phyloP scores from a whole-genome alignment of 2,888 invertebrate species.

The Trichacis sp. region DNA sequence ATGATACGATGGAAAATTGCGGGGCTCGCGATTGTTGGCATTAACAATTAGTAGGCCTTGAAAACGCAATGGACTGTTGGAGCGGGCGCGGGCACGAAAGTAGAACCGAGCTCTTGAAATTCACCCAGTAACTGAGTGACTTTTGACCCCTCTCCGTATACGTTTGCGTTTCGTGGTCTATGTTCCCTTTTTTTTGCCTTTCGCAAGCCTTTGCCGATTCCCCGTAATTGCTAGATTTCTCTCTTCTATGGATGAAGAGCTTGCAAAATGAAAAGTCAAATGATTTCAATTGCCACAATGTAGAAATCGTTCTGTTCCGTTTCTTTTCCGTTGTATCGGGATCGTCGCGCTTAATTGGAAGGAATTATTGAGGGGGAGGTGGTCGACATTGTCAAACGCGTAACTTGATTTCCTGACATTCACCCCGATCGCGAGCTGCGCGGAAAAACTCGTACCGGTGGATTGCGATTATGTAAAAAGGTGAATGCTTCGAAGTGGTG shows the following conservation, averaged over 20 bases:
- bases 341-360: no score
- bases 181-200: slow-evolving; percentile 16
- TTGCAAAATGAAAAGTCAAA: slow-evolving; percentile 34
- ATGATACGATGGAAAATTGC: slow-evolving; percentile 33
- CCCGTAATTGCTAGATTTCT: slow-evolving; percentile 57
- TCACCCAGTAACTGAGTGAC: slow-evolving; percentile 64
- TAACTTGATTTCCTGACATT: not conserved
- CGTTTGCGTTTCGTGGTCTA: slow-evolving; percentile 25
- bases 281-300: slow-evolving; percentile 22
- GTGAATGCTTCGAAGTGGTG: not conserved
- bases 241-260: slow-evolving; percentile 30
- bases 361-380: no score
- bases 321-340: slow-evolving; percentile 3
- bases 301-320: slow-evolving; percentile 13
- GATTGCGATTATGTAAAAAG: not conserved
- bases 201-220: slow-evolving; percentile 30
- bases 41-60: slow-evolving; percentile 44
- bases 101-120: slow-evolving; percentile 48
- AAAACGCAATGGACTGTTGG: slow-evolving; percentile 32
- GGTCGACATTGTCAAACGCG: no score
- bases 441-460: not conserved
- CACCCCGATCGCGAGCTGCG: not conserved
- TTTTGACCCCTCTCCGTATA: slow-evolving; percentile 52
- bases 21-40: slow-evolving; percentile 18
- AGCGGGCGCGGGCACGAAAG: slow-evolving; percentile 56